Conservation (phyloP, 2,888 invertebrate species). For the Drosophila siamana region DNA sequence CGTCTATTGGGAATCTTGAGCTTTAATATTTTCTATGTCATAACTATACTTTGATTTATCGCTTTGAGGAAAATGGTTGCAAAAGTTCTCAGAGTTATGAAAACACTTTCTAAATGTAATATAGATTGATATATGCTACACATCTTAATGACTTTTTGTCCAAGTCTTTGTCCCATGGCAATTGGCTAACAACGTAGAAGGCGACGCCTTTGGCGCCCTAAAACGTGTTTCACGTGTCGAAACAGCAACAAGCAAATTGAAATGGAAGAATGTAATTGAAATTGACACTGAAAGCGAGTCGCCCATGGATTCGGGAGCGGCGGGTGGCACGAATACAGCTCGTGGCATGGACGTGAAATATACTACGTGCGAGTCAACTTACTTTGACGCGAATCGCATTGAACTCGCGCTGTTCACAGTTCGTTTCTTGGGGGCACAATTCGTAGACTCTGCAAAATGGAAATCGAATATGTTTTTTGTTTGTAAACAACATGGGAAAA, state of each 20-base stretch:
- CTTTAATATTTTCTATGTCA: too few species aligned
- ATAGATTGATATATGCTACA: background rate
- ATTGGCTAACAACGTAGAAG: constrained; percentile 29
- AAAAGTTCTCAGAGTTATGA: too few species aligned
- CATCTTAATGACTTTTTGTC: background rate
- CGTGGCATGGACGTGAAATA: constrained; percentile 30
- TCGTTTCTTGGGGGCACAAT: constrained; percentile 83
- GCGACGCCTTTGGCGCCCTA: constrained; percentile 20
- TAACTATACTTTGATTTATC: too few species aligned
- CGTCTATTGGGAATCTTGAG: constrained; percentile 64
- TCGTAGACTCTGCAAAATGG: constrained; percentile 82
- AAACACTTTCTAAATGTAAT: background rate
- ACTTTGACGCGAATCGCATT: constrained; percentile 84
- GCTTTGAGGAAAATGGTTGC: too few species aligned
- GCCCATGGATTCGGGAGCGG: constrained; percentile 31
- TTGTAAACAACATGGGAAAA: constrained; percentile 45
- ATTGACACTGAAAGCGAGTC: constrained; percentile 22
- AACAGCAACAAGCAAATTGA: constrained; percentile 22
- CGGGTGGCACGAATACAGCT: constrained; percentile 57
- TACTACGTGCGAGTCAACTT: constrained; percentile 50
- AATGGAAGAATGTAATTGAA: constrained; percentile 25
- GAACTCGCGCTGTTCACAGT: constrained; percentile 84
- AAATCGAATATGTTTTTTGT: constrained; percentile 27
- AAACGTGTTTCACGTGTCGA: constrained; percentile 74
- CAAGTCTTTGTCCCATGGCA: constrained; percentile 21